Evolutionary conservation across 2,797 vertebrate genomes (phyloP), one percentile per base, ranked within the genome.

Genomic region (Acanthornis magna): DNA sequence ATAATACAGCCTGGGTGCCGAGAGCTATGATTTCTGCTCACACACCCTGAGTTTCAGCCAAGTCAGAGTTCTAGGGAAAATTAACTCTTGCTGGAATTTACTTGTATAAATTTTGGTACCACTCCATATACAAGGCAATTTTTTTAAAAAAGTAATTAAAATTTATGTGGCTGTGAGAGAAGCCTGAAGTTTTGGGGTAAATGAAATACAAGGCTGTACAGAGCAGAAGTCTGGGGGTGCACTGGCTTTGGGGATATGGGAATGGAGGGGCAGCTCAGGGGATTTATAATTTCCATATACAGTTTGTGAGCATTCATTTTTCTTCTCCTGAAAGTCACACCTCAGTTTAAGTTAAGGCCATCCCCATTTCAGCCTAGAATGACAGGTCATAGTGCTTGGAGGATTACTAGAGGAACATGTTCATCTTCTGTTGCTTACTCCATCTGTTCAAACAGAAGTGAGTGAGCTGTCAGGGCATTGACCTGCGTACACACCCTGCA

Each of bases 31-130:
- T 77, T 92, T 95, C 62, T 94, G n/a, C n/a, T 77, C 47, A 16
- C 30, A 36, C 47, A 77, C 11, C 2, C 36, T 40, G 66, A 89
- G 42, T 65, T 88, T 71, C 47, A 92, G 79, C 65, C 85, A 93
- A 92, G 74, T 72, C 54, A 95, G 82, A 68, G 27, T 91, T 95
- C 66, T 78, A 95, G 76, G 79, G 70, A 92, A 92, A 85, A 78
- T 89, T 80, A 95, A 77, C 34, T 83, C 65, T 61, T 77, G 11
- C 42, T 89, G 40, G 30, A 92, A 80, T 84, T 88, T 70, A 51
- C 47, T 81, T 57, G 21, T 85, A 72, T 25, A 57, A 42, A 16
- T 55, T 82, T 92, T 91, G 16, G 1, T 63, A 42, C 2, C 5
- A 42, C 12, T 71, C 27, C 54, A 54, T 27, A 17, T 36, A 26